Base-by-base conservation (phyloP, 2,113 vertebrate species). In the Hippocampus zosterae region DNA sequence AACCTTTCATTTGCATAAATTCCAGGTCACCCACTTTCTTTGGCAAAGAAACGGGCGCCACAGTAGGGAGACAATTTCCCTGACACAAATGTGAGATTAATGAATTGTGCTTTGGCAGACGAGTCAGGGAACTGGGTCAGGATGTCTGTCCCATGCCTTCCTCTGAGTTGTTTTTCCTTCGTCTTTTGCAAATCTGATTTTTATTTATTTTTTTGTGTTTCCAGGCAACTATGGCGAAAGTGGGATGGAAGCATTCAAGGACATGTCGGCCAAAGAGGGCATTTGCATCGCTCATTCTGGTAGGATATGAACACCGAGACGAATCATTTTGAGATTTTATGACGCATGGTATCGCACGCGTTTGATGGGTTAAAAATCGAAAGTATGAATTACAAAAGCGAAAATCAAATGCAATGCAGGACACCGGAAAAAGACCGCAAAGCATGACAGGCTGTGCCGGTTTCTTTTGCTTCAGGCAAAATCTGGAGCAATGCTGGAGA, bases 171-270 rank as follows among this genome's bases (percentile, higher is more conserved):
- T 13, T 62, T 40, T 23, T 3, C 13, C 18, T 37, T 19, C 37
- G 21, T 8, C 40, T 42, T 25, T 21, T 64, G n/a, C 21, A 16
- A 27, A 46, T 16, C 62, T 18, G 25, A 27, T 64, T 44, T 44
- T 44, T 44, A 3, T 29, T 29, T 48, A n/a, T n/a, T 48, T 48
- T 48, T 71, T 19, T 72, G 19, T 12, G 37, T 76, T 75, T 77
- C 56, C 56, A 98, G 97, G 97, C 67, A 98, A 99, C 91, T 99
- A 99, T 19, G 97, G 97, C 19, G 97, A 99, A 91, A 98, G 97
- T 70, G 97, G 97, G n/a, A 98, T 99, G 97, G 96, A 95, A 85
- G 97, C 97, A 0, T 99, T 99, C 89, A 98, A 98, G 81, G 97
- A 99, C 11, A 98, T 97, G 94, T 95, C 96, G 0, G 95, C 93